Evolutionary conservation across 1,140 invertebrate species (phyloP).

Genomic region (Linepithema humile): DNA sequence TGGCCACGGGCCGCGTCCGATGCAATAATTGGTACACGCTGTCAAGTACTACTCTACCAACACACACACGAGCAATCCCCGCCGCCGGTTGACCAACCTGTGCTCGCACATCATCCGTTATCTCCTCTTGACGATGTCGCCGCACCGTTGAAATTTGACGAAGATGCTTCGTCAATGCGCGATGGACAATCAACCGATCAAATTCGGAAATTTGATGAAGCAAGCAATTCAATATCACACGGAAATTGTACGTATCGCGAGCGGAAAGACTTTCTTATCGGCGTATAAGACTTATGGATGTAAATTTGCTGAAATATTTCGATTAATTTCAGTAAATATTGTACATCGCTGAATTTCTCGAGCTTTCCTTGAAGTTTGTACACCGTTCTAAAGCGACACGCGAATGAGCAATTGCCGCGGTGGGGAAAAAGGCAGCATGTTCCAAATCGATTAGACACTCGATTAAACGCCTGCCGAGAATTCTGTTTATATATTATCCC

Average conservation of each 20-base stretch:
- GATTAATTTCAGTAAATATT: not conserved
- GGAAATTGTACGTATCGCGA: not conserved
- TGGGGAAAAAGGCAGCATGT: not conserved
- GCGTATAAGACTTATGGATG: not conserved
- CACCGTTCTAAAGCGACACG: not conserved
- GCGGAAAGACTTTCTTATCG: not conserved
- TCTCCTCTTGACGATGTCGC: constrained; percentile 1
- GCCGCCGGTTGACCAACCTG: not conserved
- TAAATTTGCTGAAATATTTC: not conserved
- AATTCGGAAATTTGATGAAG: not conserved
- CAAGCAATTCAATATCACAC: not conserved
- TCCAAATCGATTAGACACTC: constrained; percentile 47
- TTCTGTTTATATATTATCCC: constrained; percentile 44
- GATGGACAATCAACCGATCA: not conserved
- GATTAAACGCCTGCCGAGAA: constrained; percentile 28
- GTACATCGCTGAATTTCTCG: not conserved
- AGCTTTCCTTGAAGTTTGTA: not conserved
- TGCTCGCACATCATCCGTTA: constrained; percentile 41
- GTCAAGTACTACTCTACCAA: constrained; percentile 63
- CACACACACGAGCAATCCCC: too few species aligned
- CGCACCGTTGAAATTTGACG: constrained; percentile 21
- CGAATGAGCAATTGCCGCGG: constrained; percentile 13
- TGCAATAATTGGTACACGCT: constrained; percentile 75
- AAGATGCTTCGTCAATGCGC: constrained; percentile 7
- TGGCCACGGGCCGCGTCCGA: constrained; percentile 63